A percentile compares a stretch with the other conserved stretches of the same genome.
These are phyloP conservation scores for Sebastes steindachneri DNA, from an alignment of 2,797 vertebrate species.

Conservation along the genomic window DNA sequence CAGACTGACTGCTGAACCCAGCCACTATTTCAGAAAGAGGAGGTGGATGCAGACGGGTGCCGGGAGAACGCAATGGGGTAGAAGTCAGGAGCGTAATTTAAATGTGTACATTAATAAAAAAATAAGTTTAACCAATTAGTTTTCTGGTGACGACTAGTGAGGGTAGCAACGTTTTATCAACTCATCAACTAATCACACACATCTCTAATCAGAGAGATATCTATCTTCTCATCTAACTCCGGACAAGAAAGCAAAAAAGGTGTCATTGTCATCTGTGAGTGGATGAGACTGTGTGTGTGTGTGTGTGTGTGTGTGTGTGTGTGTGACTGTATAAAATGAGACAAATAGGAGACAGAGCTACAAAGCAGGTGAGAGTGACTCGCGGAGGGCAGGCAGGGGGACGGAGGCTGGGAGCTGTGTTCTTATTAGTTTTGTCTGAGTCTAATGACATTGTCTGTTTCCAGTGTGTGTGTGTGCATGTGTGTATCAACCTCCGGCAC, in stretches of 20 bases:
- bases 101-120: too few relatives aligned
- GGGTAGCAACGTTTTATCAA: too few relatives aligned
- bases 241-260: not conserved
- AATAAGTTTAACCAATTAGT: too few relatives aligned
- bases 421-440: not conserved
- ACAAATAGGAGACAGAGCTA: not conserved
- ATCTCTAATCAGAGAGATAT: not conserved
- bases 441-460: slow-evolving; percentile 6
- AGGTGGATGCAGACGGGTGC: too few relatives aligned
- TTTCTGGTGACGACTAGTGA: too few relatives aligned
- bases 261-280: not conserved
- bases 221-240: not conserved
- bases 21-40: too few relatives aligned
- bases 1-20: too few relatives aligned
- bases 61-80: too few relatives aligned
- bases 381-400: not conserved
- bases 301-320: not conserved
- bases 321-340: not conserved
- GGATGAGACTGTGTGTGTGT: not conserved
- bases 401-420: not conserved
- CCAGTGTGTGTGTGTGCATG: not conserved
- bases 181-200: too few relatives aligned
- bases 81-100: too few relatives aligned
- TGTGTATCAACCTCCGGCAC: not conserved
- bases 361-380: not conserved